Conservation (phyloP, 2,797 vertebrate genomes). For the Sebastes hopkinsi region DNA sequence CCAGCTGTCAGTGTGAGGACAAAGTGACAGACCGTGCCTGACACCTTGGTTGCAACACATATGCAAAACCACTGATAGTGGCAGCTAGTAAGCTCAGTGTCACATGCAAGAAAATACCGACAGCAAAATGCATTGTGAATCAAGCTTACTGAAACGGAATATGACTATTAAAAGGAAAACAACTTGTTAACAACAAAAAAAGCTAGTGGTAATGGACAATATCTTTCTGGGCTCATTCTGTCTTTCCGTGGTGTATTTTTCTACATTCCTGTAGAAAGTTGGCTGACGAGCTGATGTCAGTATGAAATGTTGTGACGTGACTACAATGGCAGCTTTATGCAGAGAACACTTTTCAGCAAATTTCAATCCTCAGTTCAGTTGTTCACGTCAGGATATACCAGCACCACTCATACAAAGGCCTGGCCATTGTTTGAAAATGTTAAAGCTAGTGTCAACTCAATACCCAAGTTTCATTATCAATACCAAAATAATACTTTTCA, state of each 20-base stretch:
- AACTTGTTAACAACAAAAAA: background rate
- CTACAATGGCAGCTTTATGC: constrained; percentile 24
- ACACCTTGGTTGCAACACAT: constrained; percentile 6
- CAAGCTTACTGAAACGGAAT: background rate
- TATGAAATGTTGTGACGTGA: background rate
- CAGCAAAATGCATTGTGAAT: background rate
- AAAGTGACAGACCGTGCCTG: constrained; percentile 9
- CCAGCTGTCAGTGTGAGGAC: constrained; percentile 26
- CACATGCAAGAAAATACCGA: background rate
- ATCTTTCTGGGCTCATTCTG: background rate
- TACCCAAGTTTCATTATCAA: too few relatives aligned
- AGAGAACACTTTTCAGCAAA: background rate
- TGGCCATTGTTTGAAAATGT: background rate
- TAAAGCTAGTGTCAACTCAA: background rate
- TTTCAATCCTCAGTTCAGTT: background rate
- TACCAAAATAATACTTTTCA: background rate
- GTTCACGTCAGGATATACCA: background rate
- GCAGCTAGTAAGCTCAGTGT: background rate
- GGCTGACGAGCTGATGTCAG: background rate
- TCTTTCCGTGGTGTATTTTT: background rate
- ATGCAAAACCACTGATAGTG: background rate
- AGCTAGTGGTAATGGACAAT: background rate
- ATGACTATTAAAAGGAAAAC: too few relatives aligned
- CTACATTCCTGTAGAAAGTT: constrained; percentile 19
- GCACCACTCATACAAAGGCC: background rate